Conservation (phyloP, 1,140 invertebrate genomes). For the Schlechtendalia chinensis region DNA sequence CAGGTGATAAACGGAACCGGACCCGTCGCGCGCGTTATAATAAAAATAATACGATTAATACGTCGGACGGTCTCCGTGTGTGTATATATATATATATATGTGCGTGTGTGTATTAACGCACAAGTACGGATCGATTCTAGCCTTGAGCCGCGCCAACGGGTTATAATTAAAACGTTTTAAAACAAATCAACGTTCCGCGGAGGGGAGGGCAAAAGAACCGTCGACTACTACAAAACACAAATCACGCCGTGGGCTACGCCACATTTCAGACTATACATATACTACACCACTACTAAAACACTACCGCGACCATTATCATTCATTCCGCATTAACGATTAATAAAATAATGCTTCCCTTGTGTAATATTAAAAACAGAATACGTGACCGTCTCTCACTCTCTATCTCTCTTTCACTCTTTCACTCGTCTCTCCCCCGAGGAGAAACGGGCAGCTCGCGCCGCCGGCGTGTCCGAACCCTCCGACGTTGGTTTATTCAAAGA, state of each 20-base stretch:
- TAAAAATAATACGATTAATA: background rate
- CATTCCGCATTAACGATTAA: conserved; percentile 22
- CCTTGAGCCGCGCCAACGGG: background rate
- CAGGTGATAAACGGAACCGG: too few relatives aligned
- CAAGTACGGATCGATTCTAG: too few relatives aligned
- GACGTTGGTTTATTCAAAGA: background rate
- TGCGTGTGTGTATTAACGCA: too few relatives aligned
- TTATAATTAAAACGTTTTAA: conserved; percentile 27
- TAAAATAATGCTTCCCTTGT: conserved; percentile 11
- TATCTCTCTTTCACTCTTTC: background rate
- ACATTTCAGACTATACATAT: background rate
- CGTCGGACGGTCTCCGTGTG: background rate
- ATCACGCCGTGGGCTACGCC: background rate
- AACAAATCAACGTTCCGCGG: background rate
- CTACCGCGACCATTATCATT: background rate
- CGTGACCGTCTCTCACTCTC: background rate
- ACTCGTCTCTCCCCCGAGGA: background rate
- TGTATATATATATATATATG: background rate
- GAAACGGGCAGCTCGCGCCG: background rate
- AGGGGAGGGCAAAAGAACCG: background rate
- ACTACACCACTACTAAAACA: background rate
- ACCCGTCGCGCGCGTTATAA: too few relatives aligned
- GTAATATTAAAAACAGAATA: conserved; percentile 19
- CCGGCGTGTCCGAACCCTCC: background rate
- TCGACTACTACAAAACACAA: background rate